Evolutionary conservation across 92 coral and sea anemone genomes (phyloP).

Genomic region (Epizoanthus scotinus): DNA sequence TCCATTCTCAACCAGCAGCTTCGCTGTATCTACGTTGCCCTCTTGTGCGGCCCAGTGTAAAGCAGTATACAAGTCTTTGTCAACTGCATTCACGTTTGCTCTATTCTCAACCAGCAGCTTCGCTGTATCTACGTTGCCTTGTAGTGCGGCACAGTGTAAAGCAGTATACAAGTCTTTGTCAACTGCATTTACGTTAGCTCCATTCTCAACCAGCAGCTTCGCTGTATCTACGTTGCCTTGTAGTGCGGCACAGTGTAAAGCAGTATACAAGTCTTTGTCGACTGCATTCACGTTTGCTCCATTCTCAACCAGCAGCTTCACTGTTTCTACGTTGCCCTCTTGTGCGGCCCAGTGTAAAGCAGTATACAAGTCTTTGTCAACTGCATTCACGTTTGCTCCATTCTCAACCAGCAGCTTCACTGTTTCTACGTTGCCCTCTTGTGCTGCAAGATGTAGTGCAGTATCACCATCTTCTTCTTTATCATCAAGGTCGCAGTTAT

Average conservation of each 20-base stretch:
- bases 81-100: not conserved
- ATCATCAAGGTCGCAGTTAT: not conserved
- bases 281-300: too few relatives aligned
- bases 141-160: too few relatives aligned
- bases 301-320: too few relatives aligned
- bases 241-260: too few relatives aligned
- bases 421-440: not conserved
- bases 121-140: slow-evolving; percentile 5
- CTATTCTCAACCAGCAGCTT: not conserved
- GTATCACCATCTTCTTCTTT: not conserved
- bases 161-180: too few relatives aligned
- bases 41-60: not conserved
- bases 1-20: not conserved
- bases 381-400: not conserved
- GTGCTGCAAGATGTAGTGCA: not conserved
- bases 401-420: not conserved
- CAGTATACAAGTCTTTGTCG: too few relatives aligned
- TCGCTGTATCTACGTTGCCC: slow-evolving; percentile 1
- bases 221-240: too few relatives aligned
- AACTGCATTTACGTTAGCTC: too few relatives aligned
- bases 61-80: not conserved
- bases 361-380: too few relatives aligned
- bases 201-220: too few relatives aligned
- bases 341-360: too few relatives aligned
- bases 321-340: too few relatives aligned